phyloP scores from a whole-genome alignment of 2,888 invertebrate genomes.

The Eupelmus urozonus region DNA sequence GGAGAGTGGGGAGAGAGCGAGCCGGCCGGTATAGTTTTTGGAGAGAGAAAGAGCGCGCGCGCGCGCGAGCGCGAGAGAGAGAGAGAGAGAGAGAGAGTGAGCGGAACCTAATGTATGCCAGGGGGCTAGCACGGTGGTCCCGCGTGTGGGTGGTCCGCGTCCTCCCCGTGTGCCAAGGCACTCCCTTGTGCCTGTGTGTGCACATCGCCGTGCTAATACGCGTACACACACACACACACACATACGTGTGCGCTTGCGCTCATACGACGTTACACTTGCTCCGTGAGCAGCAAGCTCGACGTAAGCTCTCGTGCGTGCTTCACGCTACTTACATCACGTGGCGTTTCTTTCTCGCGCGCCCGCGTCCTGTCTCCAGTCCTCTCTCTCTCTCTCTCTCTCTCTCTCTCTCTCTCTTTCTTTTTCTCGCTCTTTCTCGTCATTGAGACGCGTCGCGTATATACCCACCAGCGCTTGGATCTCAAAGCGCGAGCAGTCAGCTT shows the following conservation, averaged over 20 bases:
- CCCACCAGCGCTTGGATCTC: conserved; percentile 36
- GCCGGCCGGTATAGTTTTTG: conserved; percentile 63
- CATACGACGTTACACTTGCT: conserved; percentile 67
- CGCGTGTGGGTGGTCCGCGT: conserved; percentile 77
- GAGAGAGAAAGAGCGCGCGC: conserved; percentile 27
- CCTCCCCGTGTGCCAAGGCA: conserved; percentile 75
- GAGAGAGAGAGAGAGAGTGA: conserved; percentile 52
- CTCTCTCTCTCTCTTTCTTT: too few species aligned
- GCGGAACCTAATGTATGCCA: conserved; percentile 76
- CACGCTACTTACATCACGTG: conserved; percentile 42
- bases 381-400: too few species aligned
- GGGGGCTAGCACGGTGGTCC: conserved; percentile 77
- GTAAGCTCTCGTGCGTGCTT: conserved; percentile 57
- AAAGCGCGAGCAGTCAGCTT: neutral
- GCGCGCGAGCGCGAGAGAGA: neutral
- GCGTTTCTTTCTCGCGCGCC: neutral
- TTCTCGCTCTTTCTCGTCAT: conserved; percentile 46
- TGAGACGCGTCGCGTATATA: conserved; percentile 58
- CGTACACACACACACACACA: neutral
- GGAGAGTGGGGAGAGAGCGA: conserved; percentile 20
- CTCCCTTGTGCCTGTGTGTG: conserved; percentile 65
- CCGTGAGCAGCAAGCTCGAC: conserved; percentile 64
- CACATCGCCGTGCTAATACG: neutral
- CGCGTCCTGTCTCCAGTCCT: neutral
- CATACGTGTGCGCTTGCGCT: neutral